These are phyloP conservation scores for Caenorhabditis afra DNA, from an alignment of 2,888 invertebrate species.

Conservation along the genomic window DNA sequence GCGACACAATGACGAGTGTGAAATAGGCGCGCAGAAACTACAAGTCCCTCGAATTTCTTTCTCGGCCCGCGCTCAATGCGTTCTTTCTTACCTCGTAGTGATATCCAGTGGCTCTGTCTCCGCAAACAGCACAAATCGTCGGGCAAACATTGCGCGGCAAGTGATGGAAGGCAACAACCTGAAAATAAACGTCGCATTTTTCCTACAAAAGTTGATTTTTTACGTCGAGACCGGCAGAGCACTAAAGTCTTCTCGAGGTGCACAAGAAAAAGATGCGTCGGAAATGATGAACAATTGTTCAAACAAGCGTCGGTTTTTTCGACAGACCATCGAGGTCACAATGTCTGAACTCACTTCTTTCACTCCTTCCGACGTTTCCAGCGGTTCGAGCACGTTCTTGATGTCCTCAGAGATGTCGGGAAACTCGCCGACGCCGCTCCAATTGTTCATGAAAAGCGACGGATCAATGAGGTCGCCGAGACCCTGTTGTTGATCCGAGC, in stretches of 20 bases:
- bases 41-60: constrained; percentile 9
- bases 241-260: constrained; percentile 7
- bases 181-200: constrained; percentile 47
- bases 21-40: constrained; percentile 18
- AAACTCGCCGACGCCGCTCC: constrained; percentile 45
- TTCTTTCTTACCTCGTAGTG: constrained; percentile 66
- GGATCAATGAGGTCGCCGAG: constrained; percentile 25
- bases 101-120: constrained; percentile 70
- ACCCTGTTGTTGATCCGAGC: constrained; percentile 25
- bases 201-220: constrained; percentile 13
- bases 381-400: constrained; percentile 27
- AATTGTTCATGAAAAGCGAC: constrained; percentile 28
- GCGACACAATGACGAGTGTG: constrained; percentile 39
- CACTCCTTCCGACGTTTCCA: background rate
- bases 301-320: constrained; percentile 1
- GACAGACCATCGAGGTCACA: constrained; percentile 4
- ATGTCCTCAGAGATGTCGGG: constrained; percentile 40
- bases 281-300: constrained; percentile 2
- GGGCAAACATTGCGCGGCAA: constrained; percentile 69
- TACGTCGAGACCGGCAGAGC: constrained; percentile 12
- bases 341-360: constrained; percentile 29
- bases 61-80: background rate
- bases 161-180: constrained; percentile 61
- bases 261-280: background rate
- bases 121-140: constrained; percentile 68